Conservation (phyloP, 2,113 vertebrate genomes). For the Anguilla rostrata region DNA sequence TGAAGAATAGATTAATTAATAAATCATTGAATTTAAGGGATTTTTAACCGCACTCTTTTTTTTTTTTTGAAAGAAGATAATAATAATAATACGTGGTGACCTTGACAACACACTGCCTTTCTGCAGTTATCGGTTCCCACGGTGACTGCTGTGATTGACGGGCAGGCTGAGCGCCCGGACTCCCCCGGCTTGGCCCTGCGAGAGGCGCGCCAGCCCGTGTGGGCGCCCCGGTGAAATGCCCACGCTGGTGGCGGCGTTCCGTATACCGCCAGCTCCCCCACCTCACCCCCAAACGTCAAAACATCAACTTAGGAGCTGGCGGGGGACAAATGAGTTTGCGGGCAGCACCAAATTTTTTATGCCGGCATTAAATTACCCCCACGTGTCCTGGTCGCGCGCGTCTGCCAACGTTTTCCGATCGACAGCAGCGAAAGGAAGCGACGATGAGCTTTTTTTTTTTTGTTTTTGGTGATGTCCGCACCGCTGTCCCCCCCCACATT, state of each 20-base stretch:
- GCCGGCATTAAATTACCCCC: conserved; percentile 47
- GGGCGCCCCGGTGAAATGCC: conserved; percentile 27
- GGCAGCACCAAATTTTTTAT: conserved; percentile 32
- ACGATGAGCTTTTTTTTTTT: not conserved
- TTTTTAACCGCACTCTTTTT: too few relatives aligned
- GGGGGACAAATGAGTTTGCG: conserved; percentile 34
- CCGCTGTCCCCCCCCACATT: conserved; percentile 28
- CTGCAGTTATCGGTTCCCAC: conserved; percentile 3
- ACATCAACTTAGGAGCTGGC: conserved; percentile 29
- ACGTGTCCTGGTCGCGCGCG: conserved; percentile 36
- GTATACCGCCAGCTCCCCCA: not conserved
- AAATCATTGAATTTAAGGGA: too few relatives aligned
- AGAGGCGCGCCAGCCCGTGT: not conserved
- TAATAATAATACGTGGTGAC: not conserved
- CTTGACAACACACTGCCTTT: not conserved
- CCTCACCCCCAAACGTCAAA: conserved; percentile 21
- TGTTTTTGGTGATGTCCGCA: not conserved
- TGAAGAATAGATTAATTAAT: too few relatives aligned
- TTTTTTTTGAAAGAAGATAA: too few relatives aligned
- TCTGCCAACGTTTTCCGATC: conserved; percentile 45
- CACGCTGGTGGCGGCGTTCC: not conserved
- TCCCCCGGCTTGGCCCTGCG: not conserved
- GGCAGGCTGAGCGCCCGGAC: not conserved
- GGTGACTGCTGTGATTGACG: not conserved
- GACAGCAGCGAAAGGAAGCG: conserved; percentile 31